phyloP scores from a whole-genome alignment of 1,140 invertebrate genomes.

The Triops cancriformis region DNA sequence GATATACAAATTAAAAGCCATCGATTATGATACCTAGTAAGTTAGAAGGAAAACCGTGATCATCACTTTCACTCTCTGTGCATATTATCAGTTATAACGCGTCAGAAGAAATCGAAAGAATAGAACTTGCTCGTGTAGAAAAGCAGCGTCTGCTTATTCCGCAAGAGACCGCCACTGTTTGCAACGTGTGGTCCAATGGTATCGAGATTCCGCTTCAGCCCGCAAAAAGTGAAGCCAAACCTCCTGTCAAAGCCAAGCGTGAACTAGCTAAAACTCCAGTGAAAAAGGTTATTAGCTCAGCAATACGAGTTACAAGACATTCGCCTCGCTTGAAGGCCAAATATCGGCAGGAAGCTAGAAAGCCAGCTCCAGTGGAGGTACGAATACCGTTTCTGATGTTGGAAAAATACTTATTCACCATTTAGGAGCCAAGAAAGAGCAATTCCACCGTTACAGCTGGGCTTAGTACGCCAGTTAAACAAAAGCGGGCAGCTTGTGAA shows the following conservation, averaged over 20 bases:
- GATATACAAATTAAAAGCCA: background rate
- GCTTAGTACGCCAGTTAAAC: background rate
- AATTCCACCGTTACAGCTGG: background rate
- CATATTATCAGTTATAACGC: background rate
- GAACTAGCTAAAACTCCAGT: background rate
- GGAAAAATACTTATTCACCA: background rate
- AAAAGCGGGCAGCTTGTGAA: background rate
- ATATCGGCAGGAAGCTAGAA: background rate
- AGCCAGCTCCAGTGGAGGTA: background rate
- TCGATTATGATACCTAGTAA: background rate
- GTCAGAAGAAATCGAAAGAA: background rate
- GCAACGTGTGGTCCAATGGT: conserved; percentile 9
- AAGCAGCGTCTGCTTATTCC: background rate
- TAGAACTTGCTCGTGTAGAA: background rate
- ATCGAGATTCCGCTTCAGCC: background rate
- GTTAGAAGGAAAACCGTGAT: background rate
- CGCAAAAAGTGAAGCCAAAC: background rate
- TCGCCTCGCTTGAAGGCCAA: background rate
- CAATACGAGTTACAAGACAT: background rate
- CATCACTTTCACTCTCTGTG: background rate
- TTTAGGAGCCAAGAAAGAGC: background rate
- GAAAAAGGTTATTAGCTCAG: background rate
- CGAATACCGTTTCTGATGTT: background rate
- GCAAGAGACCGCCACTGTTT: background rate
- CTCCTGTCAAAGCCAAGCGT: background rate